These are phyloP conservation scores for Brenthis hecate DNA, from an alignment of 2,888 invertebrate genomes.

Conservation along the genomic window DNA sequence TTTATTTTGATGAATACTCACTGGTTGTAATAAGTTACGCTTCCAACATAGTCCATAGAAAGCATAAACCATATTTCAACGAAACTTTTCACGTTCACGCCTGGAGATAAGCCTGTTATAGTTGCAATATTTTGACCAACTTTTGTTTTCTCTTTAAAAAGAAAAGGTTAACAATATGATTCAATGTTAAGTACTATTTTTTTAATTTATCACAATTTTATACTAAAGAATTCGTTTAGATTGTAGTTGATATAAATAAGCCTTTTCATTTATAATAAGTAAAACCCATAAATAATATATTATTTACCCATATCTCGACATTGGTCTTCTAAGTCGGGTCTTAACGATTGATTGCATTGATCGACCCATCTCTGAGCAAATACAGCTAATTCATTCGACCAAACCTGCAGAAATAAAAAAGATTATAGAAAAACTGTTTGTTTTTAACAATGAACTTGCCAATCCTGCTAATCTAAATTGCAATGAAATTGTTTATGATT, in stretches of 20 bases:
- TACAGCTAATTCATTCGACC: conserved; percentile 62
- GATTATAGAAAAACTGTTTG: not conserved
- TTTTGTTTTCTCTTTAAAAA: conserved; percentile 48
- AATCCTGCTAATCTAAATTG: too few species aligned
- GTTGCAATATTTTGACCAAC: conserved; percentile 70
- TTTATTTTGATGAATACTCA: conserved; percentile 44
- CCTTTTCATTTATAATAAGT: not conserved
- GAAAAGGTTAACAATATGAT: not conserved
- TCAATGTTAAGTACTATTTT: not conserved
- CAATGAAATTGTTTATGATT: too few species aligned
- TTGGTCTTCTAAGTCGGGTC: conserved; percentile 60
- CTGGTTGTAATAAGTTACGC: conserved; percentile 66
- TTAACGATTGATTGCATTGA: conserved; percentile 58
- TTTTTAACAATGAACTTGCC: too few species aligned
- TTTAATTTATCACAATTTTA: too few species aligned
- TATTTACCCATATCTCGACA: conserved; percentile 65
- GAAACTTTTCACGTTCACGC: conserved; percentile 60
- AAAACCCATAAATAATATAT: not conserved
- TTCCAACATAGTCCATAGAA: conserved; percentile 57
- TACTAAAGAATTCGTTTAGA: too few species aligned
- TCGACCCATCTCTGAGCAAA: conserved; percentile 73
- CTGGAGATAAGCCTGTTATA: conserved; percentile 55
- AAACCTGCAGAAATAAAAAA: conserved; percentile 50
- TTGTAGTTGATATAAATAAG: too few species aligned
- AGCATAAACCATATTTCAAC: conserved; percentile 73